Evolutionary conservation across 2,113 vertebrate genomes (phyloP).

Genomic region (Tympanuchus pallidicinctus): DNA sequence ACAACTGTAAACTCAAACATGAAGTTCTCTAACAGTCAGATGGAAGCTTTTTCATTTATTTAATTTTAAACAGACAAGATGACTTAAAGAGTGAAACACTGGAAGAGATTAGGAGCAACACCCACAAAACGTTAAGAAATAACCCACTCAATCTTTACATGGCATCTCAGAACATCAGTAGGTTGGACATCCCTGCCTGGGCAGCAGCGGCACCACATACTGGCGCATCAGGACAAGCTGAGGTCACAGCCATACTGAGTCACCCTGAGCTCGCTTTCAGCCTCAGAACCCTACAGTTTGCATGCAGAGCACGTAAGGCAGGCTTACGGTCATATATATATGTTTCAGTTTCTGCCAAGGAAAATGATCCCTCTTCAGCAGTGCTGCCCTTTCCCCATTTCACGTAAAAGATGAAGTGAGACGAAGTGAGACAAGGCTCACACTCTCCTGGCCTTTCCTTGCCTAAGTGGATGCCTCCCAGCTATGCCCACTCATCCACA

Average conservation of each 20-base stretch:
- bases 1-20: neutral
- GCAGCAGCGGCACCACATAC: neutral
- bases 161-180: neutral
- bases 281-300: neutral
- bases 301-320: neutral
- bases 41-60: neutral
- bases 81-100: neutral
- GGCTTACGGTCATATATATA: neutral
- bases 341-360: neutral
- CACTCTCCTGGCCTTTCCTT: neutral
- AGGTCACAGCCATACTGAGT: neutral
- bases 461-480: neutral
- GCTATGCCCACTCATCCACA: neutral
- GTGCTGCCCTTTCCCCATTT: neutral
- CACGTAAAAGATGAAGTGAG: neutral
- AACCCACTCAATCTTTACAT: neutral
- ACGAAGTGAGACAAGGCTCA: neutral
- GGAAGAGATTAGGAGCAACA: neutral
- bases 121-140: neutral
- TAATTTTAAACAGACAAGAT: neutral
- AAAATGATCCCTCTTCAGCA: neutral
- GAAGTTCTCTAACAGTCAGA: neutral
- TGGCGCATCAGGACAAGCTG: neutral
- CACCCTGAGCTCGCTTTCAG: neutral
- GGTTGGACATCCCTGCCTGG: neutral